These are phyloP conservation scores for Scaptomyza parva DNA, from an alignment of 2,888 invertebrate species.

Conservation along the genomic window DNA sequence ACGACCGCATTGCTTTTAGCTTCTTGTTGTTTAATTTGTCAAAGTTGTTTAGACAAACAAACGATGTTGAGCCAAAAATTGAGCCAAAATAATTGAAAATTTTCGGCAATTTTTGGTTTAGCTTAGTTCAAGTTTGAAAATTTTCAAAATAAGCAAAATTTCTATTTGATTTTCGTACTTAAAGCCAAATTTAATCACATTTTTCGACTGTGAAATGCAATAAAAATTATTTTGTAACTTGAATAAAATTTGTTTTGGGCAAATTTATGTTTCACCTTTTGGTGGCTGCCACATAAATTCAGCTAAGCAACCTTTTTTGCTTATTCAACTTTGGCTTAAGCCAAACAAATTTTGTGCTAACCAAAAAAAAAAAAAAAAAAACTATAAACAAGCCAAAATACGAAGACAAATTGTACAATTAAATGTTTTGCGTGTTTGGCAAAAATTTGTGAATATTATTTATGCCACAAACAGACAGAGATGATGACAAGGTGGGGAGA, in stretches of 20 bases:
- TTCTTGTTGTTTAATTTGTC: constrained; percentile 40
- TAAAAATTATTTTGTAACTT: too few relatives aligned
- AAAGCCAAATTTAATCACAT: too few relatives aligned
- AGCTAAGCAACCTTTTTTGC: constrained; percentile 9
- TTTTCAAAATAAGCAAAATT: neutral
- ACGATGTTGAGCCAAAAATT: neutral
- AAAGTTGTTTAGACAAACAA: constrained; percentile 27
- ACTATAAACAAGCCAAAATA: constrained; percentile 22
- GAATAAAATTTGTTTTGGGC: too few relatives aligned
- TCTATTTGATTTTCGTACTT: neutral
- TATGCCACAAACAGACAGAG: constrained; percentile 52
- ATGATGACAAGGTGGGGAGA: neutral
- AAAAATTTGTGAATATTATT: constrained; percentile 60
- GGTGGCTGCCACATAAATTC: constrained; percentile 36
- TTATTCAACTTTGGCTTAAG: constrained; percentile 3
- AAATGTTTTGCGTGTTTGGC: constrained; percentile 52
- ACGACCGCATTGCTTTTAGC: too few relatives aligned
- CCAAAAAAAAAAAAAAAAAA: constrained; percentile 15
- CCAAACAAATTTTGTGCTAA: neutral
- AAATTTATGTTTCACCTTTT: constrained; percentile 23
- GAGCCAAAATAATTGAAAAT: neutral
- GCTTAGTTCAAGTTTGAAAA: neutral
- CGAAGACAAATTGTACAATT: constrained; percentile 70
- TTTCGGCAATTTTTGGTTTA: neutral
- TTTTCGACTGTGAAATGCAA: too few relatives aligned